Base-by-base conservation (phyloP, 2,113 vertebrate species). In the Bujurquina vittata region DNA sequence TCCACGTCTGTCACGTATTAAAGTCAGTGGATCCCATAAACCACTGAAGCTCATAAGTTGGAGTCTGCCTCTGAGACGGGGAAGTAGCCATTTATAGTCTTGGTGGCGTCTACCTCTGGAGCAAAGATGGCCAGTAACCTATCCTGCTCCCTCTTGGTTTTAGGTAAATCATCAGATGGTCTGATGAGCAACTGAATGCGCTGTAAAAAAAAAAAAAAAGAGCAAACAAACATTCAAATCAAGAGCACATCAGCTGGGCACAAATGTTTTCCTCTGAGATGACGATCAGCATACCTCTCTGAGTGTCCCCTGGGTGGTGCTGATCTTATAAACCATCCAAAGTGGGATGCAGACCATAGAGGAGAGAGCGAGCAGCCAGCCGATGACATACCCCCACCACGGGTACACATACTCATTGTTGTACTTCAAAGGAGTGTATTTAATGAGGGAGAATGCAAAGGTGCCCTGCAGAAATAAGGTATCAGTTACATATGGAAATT, bases 401-500 rank as follows among this genome's bases (percentile, higher is more conserved):
- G 97, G 98, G 91, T 99, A 99, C 60, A 96, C 87, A 0, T 99
- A 99, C 78, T 94, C 90, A 2, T 96, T 97, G 91, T 99, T 99
- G 93, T 98, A 99, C 75, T 94, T 97, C 82, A 98, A 94, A 5
- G 97, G 97, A 0, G 94, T 95, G 86, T 98, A 97, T 91, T 97
- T 97, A 89, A 96, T 97, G 89, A 99, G 90, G 43, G 97, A 98
- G 93, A 98, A 99, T 29, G 98, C 90, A 94, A 98, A 99, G 2
- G 96, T 96, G 0, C 96, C 96, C 97, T 99, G 80, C 37, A 60
- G 46, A 81, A 43, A 82, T n/a, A 79, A 79, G 14, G 3, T 12
- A 35, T 56, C 12, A 75, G 57, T 5, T 54, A 54, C 1, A 14
- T 18, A 31, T 15, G 11, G 61, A 3, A 55, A 23, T 15, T 49